phyloP scores from a whole-genome alignment of 2,888 invertebrate genomes.

The Bombylius major region DNA sequence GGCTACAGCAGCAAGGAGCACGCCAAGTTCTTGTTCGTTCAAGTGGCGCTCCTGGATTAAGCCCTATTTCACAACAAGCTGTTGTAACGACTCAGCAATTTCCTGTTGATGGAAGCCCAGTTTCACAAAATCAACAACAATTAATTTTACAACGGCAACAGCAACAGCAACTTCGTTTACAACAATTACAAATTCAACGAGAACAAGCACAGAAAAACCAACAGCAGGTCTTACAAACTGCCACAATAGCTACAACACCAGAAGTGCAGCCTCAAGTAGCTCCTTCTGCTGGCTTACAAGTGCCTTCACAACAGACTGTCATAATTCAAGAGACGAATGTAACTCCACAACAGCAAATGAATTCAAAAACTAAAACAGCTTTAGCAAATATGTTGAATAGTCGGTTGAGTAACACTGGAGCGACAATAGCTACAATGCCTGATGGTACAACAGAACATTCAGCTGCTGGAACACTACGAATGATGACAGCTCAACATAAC shows the following conservation, averaged over 20 bases:
- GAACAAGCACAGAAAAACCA: constrained; percentile 22
- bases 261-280: constrained; percentile 3
- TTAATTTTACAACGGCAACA: constrained; percentile 38
- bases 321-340: constrained; percentile 9
- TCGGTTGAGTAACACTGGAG: constrained; percentile 49
- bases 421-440: constrained; percentile 20
- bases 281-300: constrained; percentile 1
- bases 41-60: constrained; percentile 30
- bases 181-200: constrained; percentile 28
- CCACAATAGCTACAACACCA: constrained; percentile 16
- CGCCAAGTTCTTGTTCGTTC: constrained; percentile 44
- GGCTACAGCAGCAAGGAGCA: constrained; percentile 54
- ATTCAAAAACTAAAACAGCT: constrained; percentile 87
- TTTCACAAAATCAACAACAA: constrained; percentile 25
- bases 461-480: constrained; percentile 56
- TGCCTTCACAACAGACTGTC: constrained; percentile 4
- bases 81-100: constrained; percentile 8
- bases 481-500: constrained; percentile 77
- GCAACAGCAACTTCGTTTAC: constrained; percentile 20
- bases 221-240: constrained; percentile 17
- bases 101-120: constrained; percentile 19
- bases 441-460: constrained; percentile 39
- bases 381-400: constrained; percentile 88
- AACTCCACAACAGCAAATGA: constrained; percentile 48
- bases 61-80: constrained; percentile 26